These are phyloP conservation scores for Melozone crissalis DNA, from an alignment of 2,113 vertebrate genomes.

Conservation along the genomic window DNA sequence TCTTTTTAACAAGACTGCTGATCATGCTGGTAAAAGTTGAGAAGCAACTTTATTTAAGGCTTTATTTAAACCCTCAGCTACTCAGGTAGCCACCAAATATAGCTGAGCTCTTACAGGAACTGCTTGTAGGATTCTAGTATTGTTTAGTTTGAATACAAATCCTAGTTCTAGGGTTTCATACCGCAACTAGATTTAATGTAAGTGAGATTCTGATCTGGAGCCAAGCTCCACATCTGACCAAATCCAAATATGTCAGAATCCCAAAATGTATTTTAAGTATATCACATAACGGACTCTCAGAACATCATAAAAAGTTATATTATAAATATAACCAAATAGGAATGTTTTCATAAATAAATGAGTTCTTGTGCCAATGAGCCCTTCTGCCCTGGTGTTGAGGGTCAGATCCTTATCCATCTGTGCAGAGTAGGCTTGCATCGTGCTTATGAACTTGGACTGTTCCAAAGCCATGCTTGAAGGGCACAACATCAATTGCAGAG, in stretches of 20 bases:
- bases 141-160: constrained; percentile 56
- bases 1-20: not conserved
- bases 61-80: constrained; percentile 12
- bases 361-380: not conserved
- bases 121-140: not conserved
- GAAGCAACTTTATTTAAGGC: not conserved
- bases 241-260: constrained; percentile 48
- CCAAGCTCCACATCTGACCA: constrained; percentile 45
- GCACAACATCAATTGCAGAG: not conserved
- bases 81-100: constrained; percentile 52
- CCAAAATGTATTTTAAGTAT: constrained; percentile 1
- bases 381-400: not conserved
- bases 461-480: not conserved
- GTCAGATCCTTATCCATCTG: not conserved
- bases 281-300: not conserved
- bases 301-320: not conserved
- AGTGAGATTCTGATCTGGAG: constrained; percentile 41
- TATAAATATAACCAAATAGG: constrained; percentile 25
- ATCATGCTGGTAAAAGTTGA: not conserved
- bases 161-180: constrained; percentile 36
- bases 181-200: not conserved
- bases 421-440: rapidly evolving
- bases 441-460: too few relatives aligned
- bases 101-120: not conserved
- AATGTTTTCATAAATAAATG: constrained; percentile 27